Base-by-base conservation (phyloP, 2,113 vertebrate species). In the Corynorhinus townsendii region DNA sequence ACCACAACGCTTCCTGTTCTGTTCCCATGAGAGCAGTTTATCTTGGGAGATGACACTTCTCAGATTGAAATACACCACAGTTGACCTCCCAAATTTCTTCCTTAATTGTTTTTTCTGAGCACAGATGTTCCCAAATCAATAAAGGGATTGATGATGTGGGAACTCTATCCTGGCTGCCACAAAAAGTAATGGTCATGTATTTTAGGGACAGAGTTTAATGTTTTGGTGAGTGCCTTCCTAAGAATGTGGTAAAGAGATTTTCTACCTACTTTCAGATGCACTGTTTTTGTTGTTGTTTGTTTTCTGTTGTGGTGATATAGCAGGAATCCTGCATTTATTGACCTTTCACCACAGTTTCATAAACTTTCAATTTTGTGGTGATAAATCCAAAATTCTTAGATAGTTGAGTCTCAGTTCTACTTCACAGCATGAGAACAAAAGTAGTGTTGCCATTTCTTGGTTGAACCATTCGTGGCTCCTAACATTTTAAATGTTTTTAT, bases 61-160 rank as follows among this genome's bases (percentile, higher is more conserved):
- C 86, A 56, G 54, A 84, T 75, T 92, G 82, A 85, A 84, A 94
- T 47, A 30, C 3, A 72, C 4, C 43, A 38, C 17, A 52, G 26
- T 59, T 43, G 16, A 47, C 62, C 17, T 72, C 28, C 47, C 26
- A n/a, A 2, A 69, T 82, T 49, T 79, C 28, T 45, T 38, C 19
- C 35, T 11, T 77, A 82, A 26, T 90, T 93, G 26, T 59, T 90
- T 96, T 96, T 85, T 79, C 71, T 90, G 64, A 72, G 28, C 17
- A 56, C 1, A 38, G 35, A 49, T 33, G 47, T 68, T 90, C 89
- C 45, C 47, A 92, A 72, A 86, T 85, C 77, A 82, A 28, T 73
- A 30, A 47, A 77, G n/a, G 26, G 0, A 52, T 30, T 54, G 26
- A 71, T 85, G 77, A 54, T 59, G 69, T 33, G 81, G 35, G 22